phyloP scores from a whole-genome alignment of 2,113 vertebrate species.

The Pseudorectes ferrugineus region DNA sequence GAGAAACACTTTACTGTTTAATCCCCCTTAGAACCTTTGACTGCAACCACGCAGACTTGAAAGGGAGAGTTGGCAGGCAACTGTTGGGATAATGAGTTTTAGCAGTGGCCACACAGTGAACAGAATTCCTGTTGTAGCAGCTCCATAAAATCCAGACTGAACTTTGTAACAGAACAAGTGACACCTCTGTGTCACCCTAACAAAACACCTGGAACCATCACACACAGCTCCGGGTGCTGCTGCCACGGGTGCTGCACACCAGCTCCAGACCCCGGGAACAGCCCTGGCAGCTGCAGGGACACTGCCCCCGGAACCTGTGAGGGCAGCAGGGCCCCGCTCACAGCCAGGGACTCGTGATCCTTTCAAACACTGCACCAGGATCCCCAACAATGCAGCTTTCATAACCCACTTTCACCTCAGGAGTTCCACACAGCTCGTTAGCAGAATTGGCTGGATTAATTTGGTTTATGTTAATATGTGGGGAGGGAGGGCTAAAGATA shows the following conservation, averaged over 20 bases:
- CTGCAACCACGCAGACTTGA: background rate
- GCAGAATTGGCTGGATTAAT: background rate
- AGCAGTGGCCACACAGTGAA: background rate
- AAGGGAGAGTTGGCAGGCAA: background rate
- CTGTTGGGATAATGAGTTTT: background rate
- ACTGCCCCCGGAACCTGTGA: accelerated
- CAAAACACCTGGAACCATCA: background rate
- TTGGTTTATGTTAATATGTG: background rate
- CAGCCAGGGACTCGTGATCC: accelerated
- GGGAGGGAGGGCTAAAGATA: background rate
- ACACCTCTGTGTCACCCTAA: background rate
- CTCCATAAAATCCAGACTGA: background rate
- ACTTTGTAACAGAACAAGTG: background rate
- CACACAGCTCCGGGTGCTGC: background rate
- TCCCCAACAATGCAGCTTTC: background rate
- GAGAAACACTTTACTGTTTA: background rate
- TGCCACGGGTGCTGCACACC: background rate
- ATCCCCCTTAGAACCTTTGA: background rate
- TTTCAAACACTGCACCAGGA: background rate
- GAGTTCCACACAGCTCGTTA: background rate
- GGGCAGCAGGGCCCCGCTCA: background rate
- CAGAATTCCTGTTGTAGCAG: background rate
- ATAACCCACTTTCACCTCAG: background rate
- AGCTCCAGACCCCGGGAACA: background rate
- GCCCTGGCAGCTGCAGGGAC: background rate